Conservation (phyloP, 1,140 invertebrate genomes). For the Tetramorium parvispinum region DNA sequence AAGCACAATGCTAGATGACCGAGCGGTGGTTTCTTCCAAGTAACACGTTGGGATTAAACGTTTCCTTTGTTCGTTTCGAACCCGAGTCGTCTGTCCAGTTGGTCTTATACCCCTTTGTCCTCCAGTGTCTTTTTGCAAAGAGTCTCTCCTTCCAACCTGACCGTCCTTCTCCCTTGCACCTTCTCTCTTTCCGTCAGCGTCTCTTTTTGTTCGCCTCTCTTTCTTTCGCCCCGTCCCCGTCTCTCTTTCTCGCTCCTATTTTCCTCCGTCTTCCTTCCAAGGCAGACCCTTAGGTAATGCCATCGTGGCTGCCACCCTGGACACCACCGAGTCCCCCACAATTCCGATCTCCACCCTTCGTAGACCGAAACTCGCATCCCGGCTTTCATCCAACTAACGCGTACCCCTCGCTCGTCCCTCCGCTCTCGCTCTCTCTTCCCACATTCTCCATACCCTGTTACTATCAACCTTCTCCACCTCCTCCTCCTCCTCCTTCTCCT, state of each 20-base stretch:
- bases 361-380: constrained; percentile 70
- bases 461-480: constrained; percentile 56
- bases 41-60: constrained; percentile 77
- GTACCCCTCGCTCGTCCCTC: constrained; percentile 14
- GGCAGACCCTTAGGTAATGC: constrained; percentile 76
- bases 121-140: constrained; percentile 71
- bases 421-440: constrained; percentile 6
- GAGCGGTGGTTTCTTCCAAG: constrained; percentile 70
- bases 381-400: constrained; percentile 65
- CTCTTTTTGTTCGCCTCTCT: constrained; percentile 30
- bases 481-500: neutral
- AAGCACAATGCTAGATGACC: constrained; percentile 70
- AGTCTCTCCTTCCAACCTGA: constrained; percentile 23
- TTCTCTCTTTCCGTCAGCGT: constrained; percentile 23
- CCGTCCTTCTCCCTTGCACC: neutral
- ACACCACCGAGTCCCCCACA: constrained; percentile 59
- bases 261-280: constrained; percentile 52
- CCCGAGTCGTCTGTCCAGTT: constrained; percentile 70
- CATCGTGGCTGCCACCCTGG: constrained; percentile 68
- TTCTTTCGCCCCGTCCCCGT: neutral
- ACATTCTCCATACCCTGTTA: constrained; percentile 44
- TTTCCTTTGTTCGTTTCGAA: constrained; percentile 72
- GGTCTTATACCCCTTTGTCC: constrained; percentile 69
- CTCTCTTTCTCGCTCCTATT: neutral
- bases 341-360: constrained; percentile 70